Base-by-base conservation (phyloP, 2,888 invertebrate species). In the Tenthredo notha region DNA sequence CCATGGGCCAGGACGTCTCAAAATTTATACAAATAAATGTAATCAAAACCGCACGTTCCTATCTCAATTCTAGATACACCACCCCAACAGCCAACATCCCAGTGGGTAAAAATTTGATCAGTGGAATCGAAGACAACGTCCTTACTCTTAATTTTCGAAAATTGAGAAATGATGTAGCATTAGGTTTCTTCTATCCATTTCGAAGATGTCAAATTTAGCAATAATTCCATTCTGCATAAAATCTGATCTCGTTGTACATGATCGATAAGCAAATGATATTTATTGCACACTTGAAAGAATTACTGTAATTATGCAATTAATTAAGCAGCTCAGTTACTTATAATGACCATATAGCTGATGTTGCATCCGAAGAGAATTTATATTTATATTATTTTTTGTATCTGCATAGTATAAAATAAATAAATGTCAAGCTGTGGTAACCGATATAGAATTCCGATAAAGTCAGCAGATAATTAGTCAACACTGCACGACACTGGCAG, bases 401-500 rank as follows among this genome's bases (percentile, higher is more conserved):
- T 29, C 12, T 33, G 67, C 12, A 43, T 21, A 43, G 74, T 21
- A 21, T 43, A 25, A 25, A 43, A 74, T 74, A 43, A 74, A 47
- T 43, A 47, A 74, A 40, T 77, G 54, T 50, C 47, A 54, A 54
- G 74, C 29, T 10, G 18, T 10, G n/a, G 9, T 50, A 37, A 61
- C 77, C n/a, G 77, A 77, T 77, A 50, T 77, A 77, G 77, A 77
- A 54, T 33, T 12, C 18, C 54, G 77, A 77, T 77, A 80, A 58
- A 61, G 80, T 80, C 80, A 50, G 47, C 61, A 61, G 80, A 80
- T 80, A 58, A 80, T 80, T 80, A 80, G 80, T 61, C 61, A 80
- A 80, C 61, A 61, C 21, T 54, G 47, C 50, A 37, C 61, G 78
- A 77, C 18, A 54, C 9, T 29, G 29, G 77, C 50, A 77, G 29